These are phyloP conservation scores for Phymanthus crucifer DNA, from an alignment of 92 coral and sea anemone species.

Conservation along the genomic window DNA sequence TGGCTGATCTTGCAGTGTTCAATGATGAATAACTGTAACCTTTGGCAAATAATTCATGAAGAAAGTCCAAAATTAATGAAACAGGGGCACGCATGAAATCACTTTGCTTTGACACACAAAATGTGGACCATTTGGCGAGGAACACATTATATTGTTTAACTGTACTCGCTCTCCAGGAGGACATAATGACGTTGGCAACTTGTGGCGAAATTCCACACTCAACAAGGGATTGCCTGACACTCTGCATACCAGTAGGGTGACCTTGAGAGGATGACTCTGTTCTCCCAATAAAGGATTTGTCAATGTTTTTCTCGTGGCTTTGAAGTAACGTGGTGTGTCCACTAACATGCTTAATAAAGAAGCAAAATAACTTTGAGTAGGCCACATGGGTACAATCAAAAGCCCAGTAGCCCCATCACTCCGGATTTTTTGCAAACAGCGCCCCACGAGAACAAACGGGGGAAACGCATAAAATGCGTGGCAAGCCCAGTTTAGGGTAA, in stretches of 20 bases:
- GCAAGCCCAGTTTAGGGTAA: slow-evolving; percentile 40
- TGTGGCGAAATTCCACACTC: slow-evolving; percentile 40
- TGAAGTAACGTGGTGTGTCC: slow-evolving; percentile 24
- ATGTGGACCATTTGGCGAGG: slow-evolving; percentile 51
- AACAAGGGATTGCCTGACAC: slow-evolving; percentile 27
- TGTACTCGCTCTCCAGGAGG: slow-evolving; percentile 55
- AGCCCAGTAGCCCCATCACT: slow-evolving; percentile 4
- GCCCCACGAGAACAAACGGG: neutral
- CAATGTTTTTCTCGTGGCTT: slow-evolving; percentile 8
- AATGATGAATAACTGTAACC: slow-evolving; percentile 53
- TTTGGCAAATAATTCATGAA: slow-evolving; percentile 35
- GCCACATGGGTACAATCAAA: slow-evolving; percentile 13
- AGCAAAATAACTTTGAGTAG: slow-evolving; percentile 20
- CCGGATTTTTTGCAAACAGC: neutral
- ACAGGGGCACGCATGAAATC: slow-evolving; percentile 65
- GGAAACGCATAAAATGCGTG: slow-evolving; percentile 40
- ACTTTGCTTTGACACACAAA: slow-evolving; percentile 48
- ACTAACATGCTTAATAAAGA: slow-evolving; percentile 31
- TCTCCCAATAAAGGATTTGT: slow-evolving; percentile 11
- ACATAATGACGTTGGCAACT: slow-evolving; percentile 61
- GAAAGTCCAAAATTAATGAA: slow-evolving; percentile 24
- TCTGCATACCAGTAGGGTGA: slow-evolving; percentile 31
- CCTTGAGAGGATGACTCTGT: slow-evolving; percentile 18
- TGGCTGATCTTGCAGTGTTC: slow-evolving; percentile 50
- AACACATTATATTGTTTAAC: slow-evolving; percentile 61